Percentiles rank a stretch among this genome's conserved stretches.
These are phyloP conservation scores for Oithona nana DNA, from an alignment of 2,888 invertebrate genomes.

Conservation along the genomic window DNA sequence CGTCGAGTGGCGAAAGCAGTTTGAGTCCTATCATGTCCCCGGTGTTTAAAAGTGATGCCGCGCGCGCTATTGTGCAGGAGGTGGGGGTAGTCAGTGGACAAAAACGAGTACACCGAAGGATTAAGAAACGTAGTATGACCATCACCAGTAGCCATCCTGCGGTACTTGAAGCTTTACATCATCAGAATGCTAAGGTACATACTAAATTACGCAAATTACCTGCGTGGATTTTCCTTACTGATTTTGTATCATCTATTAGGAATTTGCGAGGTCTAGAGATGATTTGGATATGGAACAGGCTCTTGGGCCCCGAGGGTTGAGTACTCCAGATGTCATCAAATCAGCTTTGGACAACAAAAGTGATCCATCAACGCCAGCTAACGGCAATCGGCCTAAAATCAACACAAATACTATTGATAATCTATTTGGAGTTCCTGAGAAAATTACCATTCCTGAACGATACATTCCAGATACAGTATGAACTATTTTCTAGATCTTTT, in stretches of 20 bases:
- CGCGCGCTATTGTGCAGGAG: slow-evolving; percentile 64
- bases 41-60: slow-evolving; percentile 67
- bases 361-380: too few relatives aligned
- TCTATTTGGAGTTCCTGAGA: slow-evolving; percentile 64
- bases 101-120: slow-evolving; percentile 30
- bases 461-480: slow-evolving; percentile 68
- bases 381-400: too few relatives aligned
- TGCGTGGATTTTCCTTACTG: too few relatives aligned
- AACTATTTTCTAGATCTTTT: not conserved
- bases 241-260: too few relatives aligned
- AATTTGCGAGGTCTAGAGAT: slow-evolving; percentile 38
- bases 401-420: slow-evolving; percentile 68
- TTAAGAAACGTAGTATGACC: slow-evolving; percentile 67
- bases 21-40: slow-evolving; percentile 34
- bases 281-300: slow-evolving; percentile 31
- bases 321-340: slow-evolving; percentile 59
- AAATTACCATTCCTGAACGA: slow-evolving; percentile 74
- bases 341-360: slow-evolving; percentile 46
- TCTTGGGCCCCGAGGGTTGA: slow-evolving; percentile 29
- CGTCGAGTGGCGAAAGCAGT: slow-evolving; percentile 10
- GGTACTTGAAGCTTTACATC: slow-evolving; percentile 21
- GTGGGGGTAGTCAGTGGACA: slow-evolving; percentile 28
- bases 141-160: slow-evolving; percentile 41
- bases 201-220: too few relatives aligned
- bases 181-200: not conserved